Conservation (phyloP, 2,113 vertebrate species). For the Cranoglanis bouderius region DNA sequence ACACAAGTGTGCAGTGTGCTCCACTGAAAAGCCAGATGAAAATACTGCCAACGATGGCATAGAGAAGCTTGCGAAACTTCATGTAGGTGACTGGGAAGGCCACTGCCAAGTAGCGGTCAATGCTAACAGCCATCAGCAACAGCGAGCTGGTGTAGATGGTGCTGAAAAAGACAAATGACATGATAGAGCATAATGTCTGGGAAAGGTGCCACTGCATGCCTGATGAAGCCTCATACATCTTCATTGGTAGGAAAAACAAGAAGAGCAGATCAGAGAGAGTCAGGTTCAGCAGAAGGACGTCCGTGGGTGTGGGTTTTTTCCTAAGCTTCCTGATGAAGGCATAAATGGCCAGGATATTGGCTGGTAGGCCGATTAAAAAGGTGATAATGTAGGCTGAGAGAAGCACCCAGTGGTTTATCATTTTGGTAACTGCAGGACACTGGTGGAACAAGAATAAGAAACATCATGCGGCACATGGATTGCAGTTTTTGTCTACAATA, state of each 20-base stretch:
- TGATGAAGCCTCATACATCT: conserved; percentile 64
- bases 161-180: conserved; percentile 71
- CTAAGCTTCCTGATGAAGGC: conserved; percentile 65
- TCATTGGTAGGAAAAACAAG: conserved; percentile 74
- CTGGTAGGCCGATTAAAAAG: conserved; percentile 70
- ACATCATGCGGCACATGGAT: not conserved
- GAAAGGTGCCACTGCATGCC: conserved; percentile 66
- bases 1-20: conserved; percentile 71
- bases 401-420: conserved; percentile 46
- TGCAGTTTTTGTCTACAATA: not conserved
- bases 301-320: conserved; percentile 57
- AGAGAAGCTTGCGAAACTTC: conserved; percentile 46
- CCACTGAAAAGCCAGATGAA: conserved; percentile 70
- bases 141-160: conserved; percentile 78
- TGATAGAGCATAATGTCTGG: conserved; percentile 63
- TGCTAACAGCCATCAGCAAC: conserved; percentile 73
- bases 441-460: conserved; percentile 16
- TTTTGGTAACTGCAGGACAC: not conserved
- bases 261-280: conserved; percentile 72
- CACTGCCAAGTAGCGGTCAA: conserved; percentile 73
- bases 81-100: conserved; percentile 71
- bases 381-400: conserved; percentile 66
- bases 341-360: conserved; percentile 71
- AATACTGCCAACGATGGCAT: conserved; percentile 44
- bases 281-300: conserved; percentile 75